These are phyloP conservation scores for Eulacestoma nigropectus DNA, from an alignment of 2,113 vertebrate species.

Conservation along the genomic window DNA sequence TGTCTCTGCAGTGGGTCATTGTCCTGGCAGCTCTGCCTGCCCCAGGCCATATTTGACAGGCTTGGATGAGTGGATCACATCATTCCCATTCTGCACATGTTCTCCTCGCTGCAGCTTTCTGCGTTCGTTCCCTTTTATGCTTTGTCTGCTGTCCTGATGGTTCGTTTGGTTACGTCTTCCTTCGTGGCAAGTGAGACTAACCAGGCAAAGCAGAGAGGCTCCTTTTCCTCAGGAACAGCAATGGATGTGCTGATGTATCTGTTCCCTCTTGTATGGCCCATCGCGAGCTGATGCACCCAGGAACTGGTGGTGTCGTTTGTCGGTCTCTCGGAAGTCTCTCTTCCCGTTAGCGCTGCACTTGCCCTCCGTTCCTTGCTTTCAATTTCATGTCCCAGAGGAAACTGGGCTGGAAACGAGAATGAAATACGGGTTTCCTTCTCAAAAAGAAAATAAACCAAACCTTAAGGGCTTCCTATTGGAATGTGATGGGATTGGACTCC, in stretches of 20 bases:
- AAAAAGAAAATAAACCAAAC: slow-evolving; percentile 29
- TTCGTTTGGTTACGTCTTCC: background rate
- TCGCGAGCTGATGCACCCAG: background rate
- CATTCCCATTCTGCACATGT: background rate
- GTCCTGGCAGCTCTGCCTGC: slow-evolving; percentile 12
- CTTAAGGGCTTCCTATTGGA: slow-evolving; percentile 32
- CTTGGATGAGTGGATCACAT: background rate
- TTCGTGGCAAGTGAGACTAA: background rate
- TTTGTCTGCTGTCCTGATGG: background rate
- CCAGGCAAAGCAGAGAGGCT: background rate
- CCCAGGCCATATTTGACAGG: background rate
- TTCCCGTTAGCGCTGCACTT: background rate
- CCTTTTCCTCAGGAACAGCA: background rate
- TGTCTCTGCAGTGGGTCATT: background rate
- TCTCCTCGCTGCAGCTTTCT: background rate
- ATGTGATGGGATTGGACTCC: slow-evolving; percentile 1
- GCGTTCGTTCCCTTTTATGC: background rate
- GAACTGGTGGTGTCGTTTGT: background rate
- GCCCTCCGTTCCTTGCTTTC: background rate
- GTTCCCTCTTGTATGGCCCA: background rate
- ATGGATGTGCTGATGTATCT: background rate
- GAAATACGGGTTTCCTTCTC: background rate
- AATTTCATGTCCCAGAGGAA: background rate
- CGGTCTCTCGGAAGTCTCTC: background rate
- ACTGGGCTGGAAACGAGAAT: background rate